A percentile compares a stretch with the other conserved stretches of the same genome.
Evolutionary conservation across 1,140 invertebrate species (phyloP).

Genomic region (Drosophila prosaltans): DNA sequence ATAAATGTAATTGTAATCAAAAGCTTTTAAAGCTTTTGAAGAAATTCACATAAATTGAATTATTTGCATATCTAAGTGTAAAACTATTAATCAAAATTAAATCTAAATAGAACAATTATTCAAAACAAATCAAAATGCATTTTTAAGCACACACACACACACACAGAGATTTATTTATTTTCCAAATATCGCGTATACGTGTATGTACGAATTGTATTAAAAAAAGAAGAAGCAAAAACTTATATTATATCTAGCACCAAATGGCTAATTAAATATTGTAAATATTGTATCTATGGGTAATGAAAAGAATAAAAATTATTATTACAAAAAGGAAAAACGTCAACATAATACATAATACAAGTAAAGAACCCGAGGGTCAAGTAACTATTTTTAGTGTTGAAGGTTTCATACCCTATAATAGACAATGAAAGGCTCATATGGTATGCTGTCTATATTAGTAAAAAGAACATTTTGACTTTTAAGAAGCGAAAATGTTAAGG

Average conservation of each 20-base stretch:
- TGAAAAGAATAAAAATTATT: slow-evolving; percentile 49
- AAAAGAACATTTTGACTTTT: no score
- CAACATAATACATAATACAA: slow-evolving; percentile 8
- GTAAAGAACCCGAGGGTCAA: neutral
- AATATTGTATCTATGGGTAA: slow-evolving; percentile 59
- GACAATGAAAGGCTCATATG: neutral
- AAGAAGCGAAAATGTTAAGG: no score
- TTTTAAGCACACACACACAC: slow-evolving; percentile 17
- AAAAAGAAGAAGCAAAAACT: slow-evolving; percentile 31
- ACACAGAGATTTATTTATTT: slow-evolving; percentile 54
- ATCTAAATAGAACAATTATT: slow-evolving; percentile 27
- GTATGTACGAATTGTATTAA: slow-evolving; percentile 19
- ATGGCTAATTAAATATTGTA: slow-evolving; percentile 66
- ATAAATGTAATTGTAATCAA: slow-evolving; percentile 42
- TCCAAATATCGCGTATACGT: slow-evolving; percentile 42
- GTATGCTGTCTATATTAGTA: no score
- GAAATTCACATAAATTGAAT: slow-evolving; percentile 43
- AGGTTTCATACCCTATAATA: neutral
- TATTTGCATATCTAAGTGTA: slow-evolving; percentile 72
- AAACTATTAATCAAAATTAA: slow-evolving; percentile 68
- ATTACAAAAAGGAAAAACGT: slow-evolving; percentile 39
- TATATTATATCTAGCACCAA: slow-evolving; percentile 55
- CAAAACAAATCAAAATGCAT: slow-evolving; percentile 19
- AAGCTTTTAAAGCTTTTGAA: slow-evolving; percentile 30
- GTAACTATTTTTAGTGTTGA: neutral